phyloP scores from a whole-genome alignment of 2,888 invertebrate genomes.

The Drosophila merina region DNA sequence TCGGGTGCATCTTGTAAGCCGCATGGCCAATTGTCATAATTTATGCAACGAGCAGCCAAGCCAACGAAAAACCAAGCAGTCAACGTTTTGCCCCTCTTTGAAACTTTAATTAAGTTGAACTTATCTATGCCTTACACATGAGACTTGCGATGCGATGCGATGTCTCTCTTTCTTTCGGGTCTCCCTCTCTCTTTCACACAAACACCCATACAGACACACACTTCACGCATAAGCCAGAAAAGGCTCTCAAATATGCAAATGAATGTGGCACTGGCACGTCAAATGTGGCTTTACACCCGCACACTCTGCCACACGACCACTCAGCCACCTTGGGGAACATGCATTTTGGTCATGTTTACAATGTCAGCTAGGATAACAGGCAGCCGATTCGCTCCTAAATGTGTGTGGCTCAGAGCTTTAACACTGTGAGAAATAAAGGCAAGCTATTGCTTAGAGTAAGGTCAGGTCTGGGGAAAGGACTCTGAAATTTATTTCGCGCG shows the following conservation, averaged over 20 bases:
- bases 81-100: slow-evolving; percentile 61
- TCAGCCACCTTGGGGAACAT: slow-evolving; percentile 63
- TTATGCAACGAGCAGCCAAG: slow-evolving; percentile 54
- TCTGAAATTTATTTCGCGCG: too few relatives aligned
- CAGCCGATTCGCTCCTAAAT: slow-evolving; percentile 44
- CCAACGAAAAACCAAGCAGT: slow-evolving; percentile 35
- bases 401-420: slow-evolving; percentile 52
- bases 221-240: slow-evolving; percentile 48
- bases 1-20: slow-evolving; percentile 41
- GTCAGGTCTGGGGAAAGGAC: too few relatives aligned
- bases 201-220: slow-evolving; percentile 5
- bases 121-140: slow-evolving; percentile 73
- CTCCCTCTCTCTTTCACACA: slow-evolving; percentile 8
- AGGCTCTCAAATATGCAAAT: slow-evolving; percentile 72
- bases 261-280: slow-evolving; percentile 67
- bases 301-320: slow-evolving; percentile 9
- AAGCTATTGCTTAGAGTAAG: too few relatives aligned
- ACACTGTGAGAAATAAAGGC: slow-evolving; percentile 10
- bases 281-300: slow-evolving; percentile 67
- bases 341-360: slow-evolving; percentile 78
- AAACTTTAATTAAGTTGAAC: slow-evolving; percentile 77
- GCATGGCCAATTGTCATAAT: slow-evolving; percentile 57
- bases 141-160: slow-evolving; percentile 46
- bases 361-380: slow-evolving; percentile 75
- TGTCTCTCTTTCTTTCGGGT: slow-evolving; percentile 1